phyloP scores from a whole-genome alignment of 2,888 invertebrate species.

The Arge pagana region DNA sequence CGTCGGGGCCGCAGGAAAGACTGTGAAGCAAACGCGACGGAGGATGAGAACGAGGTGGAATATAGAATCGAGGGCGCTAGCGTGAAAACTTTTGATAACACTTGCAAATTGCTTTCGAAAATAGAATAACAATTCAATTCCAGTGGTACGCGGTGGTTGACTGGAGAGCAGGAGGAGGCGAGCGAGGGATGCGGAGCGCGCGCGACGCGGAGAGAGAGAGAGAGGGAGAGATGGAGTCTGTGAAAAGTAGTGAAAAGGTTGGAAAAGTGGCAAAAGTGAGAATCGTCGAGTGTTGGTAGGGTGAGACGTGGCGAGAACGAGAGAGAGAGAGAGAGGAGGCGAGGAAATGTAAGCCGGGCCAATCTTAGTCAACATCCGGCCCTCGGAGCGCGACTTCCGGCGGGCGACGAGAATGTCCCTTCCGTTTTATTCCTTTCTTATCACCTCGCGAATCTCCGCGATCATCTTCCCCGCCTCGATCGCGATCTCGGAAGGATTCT shows the following conservation, averaged over 20 bases:
- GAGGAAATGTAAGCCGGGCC: conserved; percentile 14
- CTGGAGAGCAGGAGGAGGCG: no score
- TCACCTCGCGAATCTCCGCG: conserved; percentile 9
- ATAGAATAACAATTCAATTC: conserved; percentile 58
- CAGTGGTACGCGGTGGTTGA: conserved; percentile 38
- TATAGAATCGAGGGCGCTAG: conserved; percentile 24
- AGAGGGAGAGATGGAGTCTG: conserved; percentile 18
- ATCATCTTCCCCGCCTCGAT: conserved; percentile 18
- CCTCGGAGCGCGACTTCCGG: conserved; percentile 34
- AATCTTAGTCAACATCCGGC: conserved; percentile 25
- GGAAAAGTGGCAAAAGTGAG: conserved; percentile 22
- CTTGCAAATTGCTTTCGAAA: conserved; percentile 58
- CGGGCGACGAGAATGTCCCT: conserved; percentile 36
- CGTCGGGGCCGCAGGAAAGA: neutral
- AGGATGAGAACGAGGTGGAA: conserved; percentile 18
- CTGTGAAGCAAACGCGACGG: neutral
- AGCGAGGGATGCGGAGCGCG: conserved; percentile 31
- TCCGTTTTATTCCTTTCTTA: conserved; percentile 32
- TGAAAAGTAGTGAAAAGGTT: conserved; percentile 30
- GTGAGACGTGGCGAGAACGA: neutral
- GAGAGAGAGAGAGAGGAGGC: conserved; percentile 3
- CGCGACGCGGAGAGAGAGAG: conserved; percentile 33
- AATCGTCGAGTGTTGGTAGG: neutral
- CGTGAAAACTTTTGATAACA: conserved; percentile 56
- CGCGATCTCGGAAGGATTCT: neutral